phyloP scores from a whole-genome alignment of 2,888 invertebrate genomes.

The Branchellion lobata region DNA sequence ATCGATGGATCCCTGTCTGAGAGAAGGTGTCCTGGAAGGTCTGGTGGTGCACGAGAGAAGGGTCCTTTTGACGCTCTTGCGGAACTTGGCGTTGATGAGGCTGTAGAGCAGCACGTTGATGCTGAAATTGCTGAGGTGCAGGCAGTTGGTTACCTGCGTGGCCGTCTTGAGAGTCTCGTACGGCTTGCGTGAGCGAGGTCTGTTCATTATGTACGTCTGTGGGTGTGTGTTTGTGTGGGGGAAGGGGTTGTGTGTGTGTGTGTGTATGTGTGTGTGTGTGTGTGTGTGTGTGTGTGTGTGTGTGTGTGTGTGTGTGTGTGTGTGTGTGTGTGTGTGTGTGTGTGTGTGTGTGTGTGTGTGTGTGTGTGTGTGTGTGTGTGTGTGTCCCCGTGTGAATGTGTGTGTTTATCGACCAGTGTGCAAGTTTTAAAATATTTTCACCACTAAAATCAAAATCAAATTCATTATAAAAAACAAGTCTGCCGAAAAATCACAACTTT shows the following conservation, averaged over 20 bases:
- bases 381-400: slow-evolving; percentile 9
- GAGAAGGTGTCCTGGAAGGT: too few species aligned
- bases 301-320: slow-evolving; percentile 41
- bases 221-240: slow-evolving; percentile 3
- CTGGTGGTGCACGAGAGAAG: too few species aligned
- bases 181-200: background rate
- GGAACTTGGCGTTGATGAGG: slow-evolving; percentile 74
- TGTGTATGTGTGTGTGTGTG: slow-evolving; percentile 16
- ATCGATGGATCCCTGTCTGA: too few species aligned
- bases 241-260: too few species aligned
- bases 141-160: slow-evolving; percentile 56
- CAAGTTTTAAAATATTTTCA: too few species aligned
- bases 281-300: slow-evolving; percentile 47
- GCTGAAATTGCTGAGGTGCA: slow-evolving; percentile 62
- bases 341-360: slow-evolving; percentile 46
- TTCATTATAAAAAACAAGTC: too few species aligned
- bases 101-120: slow-evolving; percentile 77
- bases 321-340: slow-evolving; percentile 43
- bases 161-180: slow-evolving; percentile 21
- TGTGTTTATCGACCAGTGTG: too few species aligned
- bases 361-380: slow-evolving; percentile 39
- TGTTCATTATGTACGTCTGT: slow-evolving; percentile 32
- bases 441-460: too few species aligned
- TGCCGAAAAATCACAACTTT: too few species aligned
- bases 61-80: too few species aligned